phyloP scores from a whole-genome alignment of 2,888 invertebrate species.

The Drosophila pseudotalamancana region DNA sequence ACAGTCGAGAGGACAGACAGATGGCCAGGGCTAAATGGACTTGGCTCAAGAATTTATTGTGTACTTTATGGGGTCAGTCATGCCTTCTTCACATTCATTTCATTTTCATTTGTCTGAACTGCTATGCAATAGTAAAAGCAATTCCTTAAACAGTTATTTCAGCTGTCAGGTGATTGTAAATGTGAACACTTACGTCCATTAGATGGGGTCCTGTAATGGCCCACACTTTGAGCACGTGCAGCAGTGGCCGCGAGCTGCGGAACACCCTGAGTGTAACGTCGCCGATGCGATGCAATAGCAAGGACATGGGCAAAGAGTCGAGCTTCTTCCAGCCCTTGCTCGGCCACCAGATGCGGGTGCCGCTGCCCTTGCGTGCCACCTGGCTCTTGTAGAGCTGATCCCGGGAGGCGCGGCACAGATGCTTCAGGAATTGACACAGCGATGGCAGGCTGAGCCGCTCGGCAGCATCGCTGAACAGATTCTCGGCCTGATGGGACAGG shows the following conservation, averaged over 20 bases:
- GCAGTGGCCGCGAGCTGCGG: slow-evolving; percentile 92
- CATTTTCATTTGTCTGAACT: too few species aligned
- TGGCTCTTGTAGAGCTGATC: slow-evolving; percentile 86
- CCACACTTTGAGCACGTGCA: slow-evolving; percentile 97
- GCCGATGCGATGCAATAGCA: slow-evolving; percentile 92
- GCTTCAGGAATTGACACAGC: slow-evolving; percentile 91
- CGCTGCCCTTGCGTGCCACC: slow-evolving; percentile 84
- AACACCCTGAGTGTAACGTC: slow-evolving; percentile 95
- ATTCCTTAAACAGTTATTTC: too few species aligned
- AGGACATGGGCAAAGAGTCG: slow-evolving; percentile 85
- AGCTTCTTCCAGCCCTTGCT: slow-evolving; percentile 84
- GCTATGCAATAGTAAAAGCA: too few species aligned
- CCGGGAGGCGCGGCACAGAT: slow-evolving; percentile 94
- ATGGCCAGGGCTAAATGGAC: too few species aligned
- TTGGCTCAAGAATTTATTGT: too few species aligned
- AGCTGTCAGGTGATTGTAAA: too few species aligned
- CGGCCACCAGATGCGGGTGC: slow-evolving; percentile 84
- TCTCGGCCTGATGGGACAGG: slow-evolving; percentile 94
- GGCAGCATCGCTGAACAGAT: slow-evolving; percentile 95
- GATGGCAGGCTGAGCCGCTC: slow-evolving; percentile 93
- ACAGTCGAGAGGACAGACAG: too few species aligned
- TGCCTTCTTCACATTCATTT: too few species aligned
- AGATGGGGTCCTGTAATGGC: slow-evolving; percentile 96
- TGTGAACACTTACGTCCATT: slow-evolving; percentile 93
- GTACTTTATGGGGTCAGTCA: too few species aligned